Conservation (phyloP, 2,113 vertebrate species). For the Zonotrichia leucophrys region DNA sequence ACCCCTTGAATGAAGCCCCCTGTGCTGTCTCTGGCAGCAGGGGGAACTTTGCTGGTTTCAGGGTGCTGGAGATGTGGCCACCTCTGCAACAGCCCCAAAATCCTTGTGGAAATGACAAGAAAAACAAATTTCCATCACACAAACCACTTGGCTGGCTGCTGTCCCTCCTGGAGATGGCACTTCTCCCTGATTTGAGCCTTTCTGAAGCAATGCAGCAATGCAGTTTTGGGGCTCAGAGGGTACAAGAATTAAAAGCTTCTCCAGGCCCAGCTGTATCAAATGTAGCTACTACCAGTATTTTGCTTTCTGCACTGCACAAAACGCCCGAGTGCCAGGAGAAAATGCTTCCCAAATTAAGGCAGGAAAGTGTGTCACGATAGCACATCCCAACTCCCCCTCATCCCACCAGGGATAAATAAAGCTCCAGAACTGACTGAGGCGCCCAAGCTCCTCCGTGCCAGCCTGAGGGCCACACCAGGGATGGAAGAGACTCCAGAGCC, state of each 20-base stretch:
- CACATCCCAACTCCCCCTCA: background rate
- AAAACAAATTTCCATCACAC: background rate
- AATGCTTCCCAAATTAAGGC: background rate
- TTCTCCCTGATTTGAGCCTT: background rate
- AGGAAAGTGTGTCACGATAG: background rate
- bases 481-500: background rate
- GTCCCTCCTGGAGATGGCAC: background rate
- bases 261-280: background rate
- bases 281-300: background rate
- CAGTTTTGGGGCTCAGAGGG: background rate
- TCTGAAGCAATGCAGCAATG: background rate
- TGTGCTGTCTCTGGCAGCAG: background rate
- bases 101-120: background rate
- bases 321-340: background rate
- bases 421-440: background rate
- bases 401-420: background rate
- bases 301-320: background rate
- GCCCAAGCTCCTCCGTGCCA: background rate
- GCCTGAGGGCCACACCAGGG: background rate
- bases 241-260: background rate
- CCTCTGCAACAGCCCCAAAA: background rate
- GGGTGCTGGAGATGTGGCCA: background rate
- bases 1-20: background rate
- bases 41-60: background rate
- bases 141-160: fast-evolving